Evolutionary conservation across 2,888 invertebrate species (phyloP), one percentile per base, ranked within the genome.

Genomic region (Apotomis turbidana): DNA sequence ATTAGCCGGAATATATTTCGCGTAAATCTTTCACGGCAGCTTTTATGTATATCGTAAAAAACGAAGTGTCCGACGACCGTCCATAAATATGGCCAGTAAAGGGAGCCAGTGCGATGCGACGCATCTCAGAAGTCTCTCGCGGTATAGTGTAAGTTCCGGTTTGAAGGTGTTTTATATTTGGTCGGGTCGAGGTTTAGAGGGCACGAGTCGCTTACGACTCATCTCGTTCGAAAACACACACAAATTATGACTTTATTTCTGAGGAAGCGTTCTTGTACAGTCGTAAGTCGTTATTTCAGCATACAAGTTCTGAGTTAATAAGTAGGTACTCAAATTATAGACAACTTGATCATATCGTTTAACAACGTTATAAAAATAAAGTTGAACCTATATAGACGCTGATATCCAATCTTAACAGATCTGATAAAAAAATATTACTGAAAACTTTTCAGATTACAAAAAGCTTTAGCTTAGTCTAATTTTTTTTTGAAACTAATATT

Each of bases 21-120:
- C 90, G 90, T 93, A 93, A 92, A 93, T 92, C 92, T 91, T 91
- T 87, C 89, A 87, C 90, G 90, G 89, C 87, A 86, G 89, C 87
- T 90, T 92, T 93, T 91, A 93, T 91, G 93, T 91, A 85, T 92
- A 91, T 91, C 92, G 90, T 93, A 92, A 93, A 93, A 92, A 92
- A 90, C 89, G 85, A 84, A 88, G 90, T 89, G 91, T 90, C 90
- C 90, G 83, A 78, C 83, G 86, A 86, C 87, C 84, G 86, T 84
- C 87, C 83, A 87, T 92, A 91, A 92, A 92, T 91, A 90, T 86
- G 82, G 83, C 78, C 89, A 91, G 89, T 91, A 91, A 91, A 91
- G 81, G 77, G 79, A 77, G 78, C 74, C 64, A 73, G 74, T 74
- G 73, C 71, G 63, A 68, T 68, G 52, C 74, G 60, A 41, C 49